Conservation (phyloP, 2,888 invertebrate species). For the Catocala fraxini region DNA sequence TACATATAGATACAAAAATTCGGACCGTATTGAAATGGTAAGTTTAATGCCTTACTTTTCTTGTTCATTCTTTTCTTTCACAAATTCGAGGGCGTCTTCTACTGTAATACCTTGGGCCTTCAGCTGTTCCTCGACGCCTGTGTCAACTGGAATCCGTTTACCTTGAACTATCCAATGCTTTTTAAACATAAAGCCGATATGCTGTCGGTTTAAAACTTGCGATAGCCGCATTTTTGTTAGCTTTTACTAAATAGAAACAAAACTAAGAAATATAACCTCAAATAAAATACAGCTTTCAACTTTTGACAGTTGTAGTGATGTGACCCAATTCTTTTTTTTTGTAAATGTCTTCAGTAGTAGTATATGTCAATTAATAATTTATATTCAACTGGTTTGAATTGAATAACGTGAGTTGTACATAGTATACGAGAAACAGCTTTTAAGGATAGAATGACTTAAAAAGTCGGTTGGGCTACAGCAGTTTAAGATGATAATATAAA, state of each 20-base stretch:
- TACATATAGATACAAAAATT: no score
- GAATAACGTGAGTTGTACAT: no score
- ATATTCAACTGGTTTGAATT: no score
- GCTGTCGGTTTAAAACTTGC: conserved; percentile 88
- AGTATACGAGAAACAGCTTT: no score
- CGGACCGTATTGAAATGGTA: no score
- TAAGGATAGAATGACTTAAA: no score
- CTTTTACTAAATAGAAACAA: conserved; percentile 18
- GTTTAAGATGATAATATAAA: no score
- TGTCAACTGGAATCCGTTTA: conserved; percentile 86
- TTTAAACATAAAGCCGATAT: conserved; percentile 91
- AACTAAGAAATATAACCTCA: conserved; percentile 25
- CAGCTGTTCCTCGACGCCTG: conserved; percentile 85
- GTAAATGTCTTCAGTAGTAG: no score
- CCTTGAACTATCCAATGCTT: conserved; percentile 91
- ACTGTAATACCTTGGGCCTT: conserved; percentile 87
- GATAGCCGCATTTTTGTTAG: conserved; percentile 89
- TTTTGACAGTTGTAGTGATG: no score
- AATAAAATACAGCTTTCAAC: not conserved
- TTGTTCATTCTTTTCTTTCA: conserved; percentile 73
- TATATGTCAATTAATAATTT: no score
- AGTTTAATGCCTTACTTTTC: conserved; percentile 62
- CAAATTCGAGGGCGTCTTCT: conserved; percentile 88
- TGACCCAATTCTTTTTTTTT: no score
- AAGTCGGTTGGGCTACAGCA: no score